Evolutionary conservation across 2,888 invertebrate species (phyloP).

Genomic region (Drosophila meridiana): DNA sequence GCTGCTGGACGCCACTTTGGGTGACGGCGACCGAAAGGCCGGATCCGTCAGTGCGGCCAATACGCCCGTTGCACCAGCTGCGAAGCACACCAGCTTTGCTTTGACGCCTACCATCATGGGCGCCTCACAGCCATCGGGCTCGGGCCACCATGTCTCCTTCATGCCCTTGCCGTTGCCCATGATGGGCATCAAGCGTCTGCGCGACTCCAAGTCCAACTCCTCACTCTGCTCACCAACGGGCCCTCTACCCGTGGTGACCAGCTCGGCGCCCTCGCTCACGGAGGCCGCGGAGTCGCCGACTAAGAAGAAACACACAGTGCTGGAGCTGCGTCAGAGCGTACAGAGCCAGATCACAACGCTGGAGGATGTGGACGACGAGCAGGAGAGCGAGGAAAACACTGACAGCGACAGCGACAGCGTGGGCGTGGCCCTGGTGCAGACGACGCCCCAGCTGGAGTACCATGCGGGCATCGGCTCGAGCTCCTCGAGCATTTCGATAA

Average conservation of each 20-base stretch:
- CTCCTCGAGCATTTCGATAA: slow-evolving; percentile 71
- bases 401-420: slow-evolving; percentile 51
- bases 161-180: slow-evolving; percentile 60
- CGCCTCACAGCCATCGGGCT: slow-evolving; percentile 55
- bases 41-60: slow-evolving; percentile 68
- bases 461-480: slow-evolving; percentile 56
- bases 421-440: slow-evolving; percentile 64
- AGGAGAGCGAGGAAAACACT: slow-evolving; percentile 38
- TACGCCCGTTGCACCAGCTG: slow-evolving; percentile 61
- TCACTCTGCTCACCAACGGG: slow-evolving; percentile 57
- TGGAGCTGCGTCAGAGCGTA: slow-evolving; percentile 74
- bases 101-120: slow-evolving; percentile 80
- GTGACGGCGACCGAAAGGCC: slow-evolving; percentile 39
- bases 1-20: slow-evolving; percentile 55
- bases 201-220: slow-evolving; percentile 54
- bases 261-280: slow-evolving; percentile 70
- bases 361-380: slow-evolving; percentile 78
- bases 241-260: slow-evolving; percentile 40
- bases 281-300: slow-evolving; percentile 45
- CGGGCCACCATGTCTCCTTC: slow-evolving; percentile 79
- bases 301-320: slow-evolving; percentile 53
- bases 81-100: slow-evolving; percentile 83
- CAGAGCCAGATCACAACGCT: slow-evolving; percentile 79
- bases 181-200: slow-evolving; percentile 59
- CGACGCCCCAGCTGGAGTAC: slow-evolving; percentile 61